phyloP scores from a whole-genome alignment of 2,888 invertebrate genomes.

The Microctonus brassicae region DNA sequence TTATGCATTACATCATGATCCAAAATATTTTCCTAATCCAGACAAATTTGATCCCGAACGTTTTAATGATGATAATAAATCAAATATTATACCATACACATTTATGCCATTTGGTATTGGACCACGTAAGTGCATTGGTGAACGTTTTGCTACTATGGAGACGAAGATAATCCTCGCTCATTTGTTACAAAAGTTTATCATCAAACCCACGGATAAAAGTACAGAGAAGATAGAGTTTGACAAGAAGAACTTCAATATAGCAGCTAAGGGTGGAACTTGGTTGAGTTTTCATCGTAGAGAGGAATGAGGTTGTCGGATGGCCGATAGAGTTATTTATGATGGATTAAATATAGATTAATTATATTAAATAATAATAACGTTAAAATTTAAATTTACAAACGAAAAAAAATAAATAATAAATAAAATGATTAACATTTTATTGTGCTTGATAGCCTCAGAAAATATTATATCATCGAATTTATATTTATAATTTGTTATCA shows the following conservation, averaged over 20 bases:
- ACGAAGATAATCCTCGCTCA: slow-evolving; percentile 39
- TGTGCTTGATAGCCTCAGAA: too few species aligned
- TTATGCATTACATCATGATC: slow-evolving; percentile 51
- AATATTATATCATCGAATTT: neutral
- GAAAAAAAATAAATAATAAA: too few species aligned
- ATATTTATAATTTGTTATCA: neutral
- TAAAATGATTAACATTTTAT: too few species aligned
- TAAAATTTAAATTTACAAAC: too few species aligned
- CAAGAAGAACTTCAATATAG: slow-evolving; percentile 30
- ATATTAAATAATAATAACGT: neutral
- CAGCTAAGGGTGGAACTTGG: slow-evolving; percentile 41
- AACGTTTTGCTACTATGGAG: slow-evolving; percentile 44
- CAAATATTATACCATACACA: slow-evolving; percentile 46
- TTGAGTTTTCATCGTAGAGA: slow-evolving; percentile 33
- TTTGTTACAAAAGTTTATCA: slow-evolving; percentile 36
- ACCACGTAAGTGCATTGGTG: slow-evolving; percentile 47
- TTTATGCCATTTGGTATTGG: slow-evolving; percentile 58
- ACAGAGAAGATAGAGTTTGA: slow-evolving; percentile 59
- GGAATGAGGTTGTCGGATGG: neutral
- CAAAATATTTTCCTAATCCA: slow-evolving; percentile 46
- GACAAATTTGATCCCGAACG: slow-evolving; percentile 48
- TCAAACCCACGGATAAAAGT: slow-evolving; percentile 64
- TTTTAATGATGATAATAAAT: slow-evolving; percentile 42
- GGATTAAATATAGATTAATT: neutral
- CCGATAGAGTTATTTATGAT: neutral